phyloP scores from a whole-genome alignment of 2,797 vertebrate species.

The Myoxocephalus aenaeus region DNA sequence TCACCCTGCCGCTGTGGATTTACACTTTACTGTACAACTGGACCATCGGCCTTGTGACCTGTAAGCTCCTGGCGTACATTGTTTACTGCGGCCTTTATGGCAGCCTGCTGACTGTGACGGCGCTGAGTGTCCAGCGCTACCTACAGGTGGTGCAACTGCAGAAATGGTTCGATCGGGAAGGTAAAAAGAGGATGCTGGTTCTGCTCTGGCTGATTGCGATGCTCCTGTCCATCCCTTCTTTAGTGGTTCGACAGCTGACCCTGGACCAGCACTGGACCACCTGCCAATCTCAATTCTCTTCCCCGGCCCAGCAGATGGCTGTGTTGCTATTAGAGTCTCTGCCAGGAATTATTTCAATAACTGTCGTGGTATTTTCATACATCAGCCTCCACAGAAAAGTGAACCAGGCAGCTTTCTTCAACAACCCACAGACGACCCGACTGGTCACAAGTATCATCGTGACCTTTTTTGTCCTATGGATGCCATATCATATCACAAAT shows the following conservation, averaged over 20 bases:
- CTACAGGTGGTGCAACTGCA: constrained; percentile 58
- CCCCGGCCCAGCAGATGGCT: neutral
- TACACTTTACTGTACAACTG: constrained; percentile 48
- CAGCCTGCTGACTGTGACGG: constrained; percentile 47
- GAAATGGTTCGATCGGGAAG: neutral
- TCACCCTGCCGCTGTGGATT: constrained; percentile 66
- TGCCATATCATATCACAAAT: constrained; percentile 29
- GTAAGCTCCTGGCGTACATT: constrained; percentile 55
- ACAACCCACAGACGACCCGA: constrained; percentile 33
- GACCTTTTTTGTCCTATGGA: constrained; percentile 27
- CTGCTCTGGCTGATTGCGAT: constrained; percentile 40
- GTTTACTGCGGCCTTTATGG: constrained; percentile 47
- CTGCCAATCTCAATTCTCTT: neutral
- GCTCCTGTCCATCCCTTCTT: constrained; percentile 26
- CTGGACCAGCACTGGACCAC: rapidly evolving
- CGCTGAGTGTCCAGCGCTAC: constrained; percentile 70
- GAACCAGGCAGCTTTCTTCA: constrained; percentile 40
- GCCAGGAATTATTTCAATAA: neutral
- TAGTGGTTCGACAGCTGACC: constrained; percentile 6
- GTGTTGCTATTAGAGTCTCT: constrained; percentile 14
- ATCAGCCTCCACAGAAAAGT: constrained; percentile 15
- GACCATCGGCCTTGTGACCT: constrained; percentile 47
- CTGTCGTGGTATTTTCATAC: constrained; percentile 19
- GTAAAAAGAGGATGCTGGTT: constrained; percentile 18
- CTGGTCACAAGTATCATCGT: constrained; percentile 38